Percentiles rank a stretch among this genome's conserved stretches.
These are phyloP conservation scores for Bursaphelenchus okinawaensis DNA, from an alignment of 2,888 invertebrate species.

Conservation along the genomic window DNA sequence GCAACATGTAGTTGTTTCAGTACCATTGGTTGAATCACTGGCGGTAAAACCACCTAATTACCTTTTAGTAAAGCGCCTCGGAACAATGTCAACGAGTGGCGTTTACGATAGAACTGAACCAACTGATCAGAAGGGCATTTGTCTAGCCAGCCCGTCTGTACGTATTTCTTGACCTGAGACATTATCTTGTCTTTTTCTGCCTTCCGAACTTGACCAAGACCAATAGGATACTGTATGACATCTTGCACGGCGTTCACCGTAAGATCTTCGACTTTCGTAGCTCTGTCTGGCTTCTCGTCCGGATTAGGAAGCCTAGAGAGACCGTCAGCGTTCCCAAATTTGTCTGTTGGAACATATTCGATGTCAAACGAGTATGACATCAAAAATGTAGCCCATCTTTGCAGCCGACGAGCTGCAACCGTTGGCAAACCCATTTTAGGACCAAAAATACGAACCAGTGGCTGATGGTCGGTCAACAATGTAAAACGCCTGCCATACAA, in stretches of 20 bases:
- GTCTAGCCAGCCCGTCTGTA: background rate
- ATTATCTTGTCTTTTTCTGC: constrained; percentile 1
- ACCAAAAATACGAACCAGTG: constrained; percentile 53
- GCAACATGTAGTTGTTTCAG: constrained; percentile 41
- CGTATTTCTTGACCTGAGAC: background rate
- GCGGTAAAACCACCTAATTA: constrained; percentile 41
- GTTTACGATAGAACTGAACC: no score
- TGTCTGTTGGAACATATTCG: constrained; percentile 40
- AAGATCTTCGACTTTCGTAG: background rate
- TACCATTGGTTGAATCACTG: constrained; percentile 21
- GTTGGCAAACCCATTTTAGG: constrained; percentile 35
- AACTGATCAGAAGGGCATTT: no score
- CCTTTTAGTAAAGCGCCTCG: constrained; percentile 40
- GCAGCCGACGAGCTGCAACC: constrained; percentile 44
- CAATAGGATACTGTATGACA: no score
- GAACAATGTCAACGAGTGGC: constrained; percentile 32
- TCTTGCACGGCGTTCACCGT: no score
- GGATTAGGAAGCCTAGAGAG: constrained; percentile 41
- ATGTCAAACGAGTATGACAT: constrained; percentile 57
- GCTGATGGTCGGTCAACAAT: constrained; percentile 42
- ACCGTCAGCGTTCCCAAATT: constrained; percentile 55
- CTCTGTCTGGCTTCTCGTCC: constrained; percentile 14
- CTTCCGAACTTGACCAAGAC: no score
- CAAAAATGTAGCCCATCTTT: constrained; percentile 48
- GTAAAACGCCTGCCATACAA: constrained; percentile 59